Conservation (phyloP, 2,113 vertebrate genomes). For the Amphilophus citrinellus region DNA sequence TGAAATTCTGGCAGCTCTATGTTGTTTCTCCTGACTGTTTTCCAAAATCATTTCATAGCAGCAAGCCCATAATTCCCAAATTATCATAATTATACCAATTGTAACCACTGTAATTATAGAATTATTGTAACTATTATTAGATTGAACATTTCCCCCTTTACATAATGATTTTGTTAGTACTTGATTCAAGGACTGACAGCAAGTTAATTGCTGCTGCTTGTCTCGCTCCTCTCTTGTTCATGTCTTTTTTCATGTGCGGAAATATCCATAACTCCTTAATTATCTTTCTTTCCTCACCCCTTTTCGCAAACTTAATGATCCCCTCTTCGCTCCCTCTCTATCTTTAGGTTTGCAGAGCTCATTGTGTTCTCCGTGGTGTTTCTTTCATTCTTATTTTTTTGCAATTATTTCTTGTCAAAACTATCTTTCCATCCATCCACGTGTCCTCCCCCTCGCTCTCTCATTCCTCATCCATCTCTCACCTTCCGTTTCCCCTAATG, state of each 20-base stretch:
- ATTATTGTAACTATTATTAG: constrained; percentile 43
- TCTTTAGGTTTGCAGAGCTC: background rate
- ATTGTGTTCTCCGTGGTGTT: background rate
- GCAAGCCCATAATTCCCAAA: background rate
- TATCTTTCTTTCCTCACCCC: background rate
- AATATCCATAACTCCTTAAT: background rate
- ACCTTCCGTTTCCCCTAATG: constrained; percentile 66
- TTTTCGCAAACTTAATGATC: constrained; percentile 1
- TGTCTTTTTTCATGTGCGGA: background rate
- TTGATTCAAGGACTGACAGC: constrained; percentile 20
- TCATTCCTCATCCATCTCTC: constrained; percentile 41
- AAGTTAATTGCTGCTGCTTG: background rate
- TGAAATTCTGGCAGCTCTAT: background rate
- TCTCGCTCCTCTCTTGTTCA: background rate
- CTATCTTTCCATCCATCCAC: constrained; percentile 8
- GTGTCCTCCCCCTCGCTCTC: constrained; percentile 28
- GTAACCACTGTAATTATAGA: constrained; percentile 32
- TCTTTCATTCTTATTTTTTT: background rate
- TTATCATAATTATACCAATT: constrained; percentile 26
- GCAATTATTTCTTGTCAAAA: constrained; percentile 42
- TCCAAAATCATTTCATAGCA: background rate
- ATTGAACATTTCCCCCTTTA: constrained; percentile 15
- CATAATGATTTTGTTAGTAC: background rate
- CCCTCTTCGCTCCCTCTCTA: background rate
- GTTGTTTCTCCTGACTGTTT: constrained; percentile 7